Conservation (phyloP, 2,797 vertebrate species). For the Agapornis canus region DNA sequence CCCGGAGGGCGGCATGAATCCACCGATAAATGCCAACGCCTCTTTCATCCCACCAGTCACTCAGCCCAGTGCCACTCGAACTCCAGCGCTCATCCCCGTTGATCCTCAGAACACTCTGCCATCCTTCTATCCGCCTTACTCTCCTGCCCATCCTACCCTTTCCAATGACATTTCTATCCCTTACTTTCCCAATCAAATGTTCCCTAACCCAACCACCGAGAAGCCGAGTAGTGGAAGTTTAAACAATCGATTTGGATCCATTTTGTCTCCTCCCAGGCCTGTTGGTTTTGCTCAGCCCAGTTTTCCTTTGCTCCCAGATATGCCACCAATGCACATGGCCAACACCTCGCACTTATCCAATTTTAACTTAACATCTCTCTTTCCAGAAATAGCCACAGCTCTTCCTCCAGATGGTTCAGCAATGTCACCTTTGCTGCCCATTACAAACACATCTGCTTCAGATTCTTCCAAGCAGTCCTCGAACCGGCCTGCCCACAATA, state of each 20-base stretch:
- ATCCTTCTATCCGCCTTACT: constrained; percentile 96
- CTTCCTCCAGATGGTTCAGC: constrained; percentile 93
- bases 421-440: constrained; percentile 95
- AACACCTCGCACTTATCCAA: constrained; percentile 96
- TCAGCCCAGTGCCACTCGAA: constrained; percentile 88
- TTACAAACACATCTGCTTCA: constrained; percentile 90
- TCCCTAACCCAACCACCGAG: constrained; percentile 92
- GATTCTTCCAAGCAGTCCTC: constrained; percentile 93
- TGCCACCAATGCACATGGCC: constrained; percentile 94
- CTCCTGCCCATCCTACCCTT: constrained; percentile 95
- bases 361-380: constrained; percentile 96
- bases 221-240: constrained; percentile 88
- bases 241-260: constrained; percentile 97
- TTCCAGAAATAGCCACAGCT: constrained; percentile 95
- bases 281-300: constrained; percentile 95
- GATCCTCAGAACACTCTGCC: constrained; percentile 96
- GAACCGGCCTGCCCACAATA: constrained; percentile 97
- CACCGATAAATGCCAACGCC: constrained; percentile 92
- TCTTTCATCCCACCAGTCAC: constrained; percentile 96
- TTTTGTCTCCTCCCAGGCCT: constrained; percentile 94
- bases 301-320: constrained; percentile 96
- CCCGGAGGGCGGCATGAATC: constrained; percentile 94
- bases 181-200: constrained; percentile 98
- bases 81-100: constrained; percentile 92
- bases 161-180: constrained; percentile 94